Conservation (phyloP, 2,888 invertebrate genomes). For the Clanis bilineata region DNA sequence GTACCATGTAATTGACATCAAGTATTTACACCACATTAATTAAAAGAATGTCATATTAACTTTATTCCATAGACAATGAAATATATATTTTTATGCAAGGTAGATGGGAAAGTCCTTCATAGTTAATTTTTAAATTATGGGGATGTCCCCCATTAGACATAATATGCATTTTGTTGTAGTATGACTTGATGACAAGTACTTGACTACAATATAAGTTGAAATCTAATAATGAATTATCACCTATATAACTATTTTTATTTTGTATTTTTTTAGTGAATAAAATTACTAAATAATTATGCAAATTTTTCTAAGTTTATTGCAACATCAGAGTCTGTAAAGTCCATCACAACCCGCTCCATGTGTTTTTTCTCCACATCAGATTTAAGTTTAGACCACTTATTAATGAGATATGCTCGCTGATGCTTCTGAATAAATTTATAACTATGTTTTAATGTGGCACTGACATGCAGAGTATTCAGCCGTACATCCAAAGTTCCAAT, state of each 20-base stretch:
- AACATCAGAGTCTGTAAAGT: slow-evolving; percentile 67
- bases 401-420: slow-evolving; percentile 85
- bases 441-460: slow-evolving; percentile 91
- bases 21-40: too few relatives aligned
- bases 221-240: too few relatives aligned
- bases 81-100: too few relatives aligned
- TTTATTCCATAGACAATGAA: too few relatives aligned
- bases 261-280: neutral
- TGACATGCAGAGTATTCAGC: slow-evolving; percentile 86
- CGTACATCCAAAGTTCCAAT: slow-evolving; percentile 84
- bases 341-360: slow-evolving; percentile 54
- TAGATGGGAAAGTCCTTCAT: too few relatives aligned
- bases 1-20: too few relatives aligned
- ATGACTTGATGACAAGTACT: too few relatives aligned
- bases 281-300: slow-evolving; percentile 38
- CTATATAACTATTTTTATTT: neutral
- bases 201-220: too few relatives aligned
- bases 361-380: slow-evolving; percentile 83
- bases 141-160: too few relatives aligned
- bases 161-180: too few relatives aligned
- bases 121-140: too few relatives aligned
- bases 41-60: too few relatives aligned
- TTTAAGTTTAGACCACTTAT: slow-evolving; percentile 82
- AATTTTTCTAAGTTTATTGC: slow-evolving; percentile 72
- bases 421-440: slow-evolving; percentile 87